These are phyloP conservation scores for Capra hircus DNA, from an alignment of 2,113 vertebrate genomes.

Conservation along the genomic window DNA sequence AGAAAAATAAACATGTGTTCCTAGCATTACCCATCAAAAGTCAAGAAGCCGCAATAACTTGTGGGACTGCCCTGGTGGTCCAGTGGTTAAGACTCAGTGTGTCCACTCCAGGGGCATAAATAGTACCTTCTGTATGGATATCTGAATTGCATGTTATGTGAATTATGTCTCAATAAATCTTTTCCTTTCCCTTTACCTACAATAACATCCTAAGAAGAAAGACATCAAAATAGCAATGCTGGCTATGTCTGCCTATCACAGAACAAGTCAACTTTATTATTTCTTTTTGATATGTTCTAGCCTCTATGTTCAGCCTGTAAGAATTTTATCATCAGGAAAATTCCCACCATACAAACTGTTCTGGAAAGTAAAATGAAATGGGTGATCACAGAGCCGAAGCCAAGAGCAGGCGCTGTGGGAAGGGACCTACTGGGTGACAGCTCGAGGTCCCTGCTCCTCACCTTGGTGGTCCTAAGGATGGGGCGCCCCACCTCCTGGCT, in stretches of 20 bases:
- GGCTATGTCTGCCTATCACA: background rate
- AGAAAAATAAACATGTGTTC: background rate
- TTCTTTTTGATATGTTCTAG: background rate
- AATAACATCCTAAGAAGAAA: background rate
- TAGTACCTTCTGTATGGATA: background rate
- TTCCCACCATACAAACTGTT: background rate
- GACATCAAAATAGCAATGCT: background rate
- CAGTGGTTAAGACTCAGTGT: background rate
- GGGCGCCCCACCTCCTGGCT: constrained; percentile 92
- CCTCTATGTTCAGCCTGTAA: background rate
- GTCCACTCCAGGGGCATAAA: background rate
- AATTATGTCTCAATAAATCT: background rate
- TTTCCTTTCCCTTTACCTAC: background rate
- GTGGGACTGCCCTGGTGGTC: background rate
- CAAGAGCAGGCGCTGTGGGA: background rate
- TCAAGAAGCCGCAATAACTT: background rate
- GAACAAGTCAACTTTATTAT: background rate
- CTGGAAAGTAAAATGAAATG: background rate
- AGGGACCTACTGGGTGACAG: background rate
- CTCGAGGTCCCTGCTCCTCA: constrained; percentile 65
- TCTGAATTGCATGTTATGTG: background rate
- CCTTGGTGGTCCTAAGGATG: constrained; percentile 89
- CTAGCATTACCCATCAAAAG: rapidly evolving
- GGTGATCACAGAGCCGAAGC: rapidly evolving
- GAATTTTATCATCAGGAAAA: background rate